A percentile compares a stretch with the other conserved stretches of the same genome.
Evolutionary conservation across 2,888 invertebrate species (phyloP).

Genomic region (Hydriomena furcata): DNA sequence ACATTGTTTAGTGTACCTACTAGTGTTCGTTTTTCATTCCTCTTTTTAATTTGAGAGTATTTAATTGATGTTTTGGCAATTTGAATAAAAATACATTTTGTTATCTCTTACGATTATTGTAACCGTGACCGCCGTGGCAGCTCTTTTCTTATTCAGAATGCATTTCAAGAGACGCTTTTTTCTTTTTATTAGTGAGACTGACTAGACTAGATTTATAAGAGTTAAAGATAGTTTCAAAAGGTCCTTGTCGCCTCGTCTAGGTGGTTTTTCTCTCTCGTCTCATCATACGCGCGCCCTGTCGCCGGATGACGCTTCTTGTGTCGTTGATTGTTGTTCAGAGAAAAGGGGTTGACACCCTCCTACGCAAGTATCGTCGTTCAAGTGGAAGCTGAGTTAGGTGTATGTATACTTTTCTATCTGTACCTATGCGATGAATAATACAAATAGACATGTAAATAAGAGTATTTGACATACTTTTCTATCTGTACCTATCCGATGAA

Average conservation of each 20-base stretch:
- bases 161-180: too few species aligned
- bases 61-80: too few species aligned
- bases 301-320: constrained; percentile 61
- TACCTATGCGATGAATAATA: constrained; percentile 14
- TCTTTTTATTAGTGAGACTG: too few species aligned
- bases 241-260: constrained; percentile 13
- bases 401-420: constrained; percentile 34
- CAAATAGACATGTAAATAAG: constrained; percentile 11
- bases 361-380: constrained; percentile 68
- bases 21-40: too few species aligned
- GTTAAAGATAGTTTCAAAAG: too few species aligned
- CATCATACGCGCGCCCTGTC: constrained; percentile 49
- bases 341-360: constrained; percentile 76
- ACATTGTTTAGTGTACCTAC: too few species aligned
- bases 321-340: constrained; percentile 64
- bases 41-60: too few species aligned
- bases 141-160: too few species aligned
- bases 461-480: constrained; percentile 27
- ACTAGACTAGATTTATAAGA: too few species aligned
- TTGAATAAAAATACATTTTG: too few species aligned
- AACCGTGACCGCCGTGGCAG: too few species aligned
- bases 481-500: constrained; percentile 14
- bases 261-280: constrained; percentile 44
- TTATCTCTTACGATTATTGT: too few species aligned
- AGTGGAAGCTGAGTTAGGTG: constrained; percentile 63